Conservation (phyloP, 2,797 vertebrate genomes). For the Chanos chanos region DNA sequence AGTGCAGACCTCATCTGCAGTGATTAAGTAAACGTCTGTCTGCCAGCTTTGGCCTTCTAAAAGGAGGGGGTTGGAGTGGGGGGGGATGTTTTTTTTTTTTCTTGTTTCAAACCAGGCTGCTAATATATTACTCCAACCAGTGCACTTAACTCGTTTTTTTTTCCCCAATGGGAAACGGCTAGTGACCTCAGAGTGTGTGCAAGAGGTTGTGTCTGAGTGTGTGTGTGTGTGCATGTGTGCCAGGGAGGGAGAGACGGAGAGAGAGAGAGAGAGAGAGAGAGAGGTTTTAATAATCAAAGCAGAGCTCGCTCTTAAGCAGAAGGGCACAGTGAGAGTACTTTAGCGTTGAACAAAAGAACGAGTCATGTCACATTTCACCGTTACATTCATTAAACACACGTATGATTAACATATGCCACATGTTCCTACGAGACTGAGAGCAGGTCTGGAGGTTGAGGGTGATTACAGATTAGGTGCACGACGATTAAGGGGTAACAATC, state of each 20-base stretch:
- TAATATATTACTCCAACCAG: constrained; percentile 70
- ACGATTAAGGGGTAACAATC: too few relatives aligned
- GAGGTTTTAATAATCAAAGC: constrained; percentile 55
- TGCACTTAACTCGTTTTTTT: constrained; percentile 56
- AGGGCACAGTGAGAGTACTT: constrained; percentile 65
- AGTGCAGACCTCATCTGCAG: constrained; percentile 61
- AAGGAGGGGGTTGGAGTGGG: constrained; percentile 61
- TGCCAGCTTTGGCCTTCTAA: constrained; percentile 58
- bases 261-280: not conserved
- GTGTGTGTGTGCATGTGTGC: too few relatives aligned
- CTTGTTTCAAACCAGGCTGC: constrained; percentile 61
- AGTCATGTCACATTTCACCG: constrained; percentile 63
- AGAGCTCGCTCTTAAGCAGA: constrained; percentile 44
- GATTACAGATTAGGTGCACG: constrained; percentile 20
- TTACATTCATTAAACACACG: constrained; percentile 77
- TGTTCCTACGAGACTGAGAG: constrained; percentile 31
- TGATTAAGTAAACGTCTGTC: constrained; percentile 72
- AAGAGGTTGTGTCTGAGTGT: not conserved
- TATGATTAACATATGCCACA: constrained; percentile 49
- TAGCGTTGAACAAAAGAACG: constrained; percentile 53
- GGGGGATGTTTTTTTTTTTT: too few relatives aligned
- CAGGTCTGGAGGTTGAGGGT: constrained; percentile 29
- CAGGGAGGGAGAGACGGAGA: not conserved
- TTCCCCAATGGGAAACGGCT: constrained; percentile 62
- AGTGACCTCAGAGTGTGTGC: constrained; percentile 59